These are phyloP conservation scores for Scaptomyza parva DNA, from an alignment of 2,888 invertebrate species.

Conservation along the genomic window DNA sequence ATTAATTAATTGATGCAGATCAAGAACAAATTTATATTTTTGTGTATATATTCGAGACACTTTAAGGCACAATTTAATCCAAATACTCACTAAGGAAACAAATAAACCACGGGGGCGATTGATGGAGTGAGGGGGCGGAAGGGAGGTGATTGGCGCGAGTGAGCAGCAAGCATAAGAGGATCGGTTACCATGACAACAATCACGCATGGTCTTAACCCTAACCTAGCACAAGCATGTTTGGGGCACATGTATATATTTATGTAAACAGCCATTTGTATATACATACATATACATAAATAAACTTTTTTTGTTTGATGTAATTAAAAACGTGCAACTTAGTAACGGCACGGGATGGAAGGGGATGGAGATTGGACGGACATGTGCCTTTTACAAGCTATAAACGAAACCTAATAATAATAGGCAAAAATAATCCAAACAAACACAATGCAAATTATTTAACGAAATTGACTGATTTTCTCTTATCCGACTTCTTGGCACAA, in stretches of 20 bases:
- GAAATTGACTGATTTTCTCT: neutral
- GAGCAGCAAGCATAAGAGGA: neutral
- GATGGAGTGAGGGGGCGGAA: no score
- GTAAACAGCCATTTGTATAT: neutral
- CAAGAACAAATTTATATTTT: no score
- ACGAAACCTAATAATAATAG: neutral
- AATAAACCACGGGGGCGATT: neutral
- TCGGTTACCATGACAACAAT: constrained; percentile 31
- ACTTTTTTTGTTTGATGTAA: constrained; percentile 2
- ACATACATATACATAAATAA: neutral
- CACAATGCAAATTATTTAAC: constrained; percentile 51
- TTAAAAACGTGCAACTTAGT: neutral
- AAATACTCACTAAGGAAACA: neutral
- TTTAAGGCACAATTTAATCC: neutral
- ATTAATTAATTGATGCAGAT: no score
- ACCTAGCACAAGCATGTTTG: constrained; percentile 66
- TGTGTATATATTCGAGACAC: neutral
- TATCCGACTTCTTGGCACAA: neutral
- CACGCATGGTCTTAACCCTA: constrained; percentile 63
- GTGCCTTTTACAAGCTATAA: neutral
- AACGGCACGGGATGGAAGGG: neutral
- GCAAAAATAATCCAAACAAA: constrained; percentile 1
- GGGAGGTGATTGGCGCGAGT: no score
- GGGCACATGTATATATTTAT: neutral
- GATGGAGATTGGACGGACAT: neutral